These are phyloP conservation scores for Dioctria rufipes DNA, from an alignment of 2,888 invertebrate species.

Conservation along the genomic window DNA sequence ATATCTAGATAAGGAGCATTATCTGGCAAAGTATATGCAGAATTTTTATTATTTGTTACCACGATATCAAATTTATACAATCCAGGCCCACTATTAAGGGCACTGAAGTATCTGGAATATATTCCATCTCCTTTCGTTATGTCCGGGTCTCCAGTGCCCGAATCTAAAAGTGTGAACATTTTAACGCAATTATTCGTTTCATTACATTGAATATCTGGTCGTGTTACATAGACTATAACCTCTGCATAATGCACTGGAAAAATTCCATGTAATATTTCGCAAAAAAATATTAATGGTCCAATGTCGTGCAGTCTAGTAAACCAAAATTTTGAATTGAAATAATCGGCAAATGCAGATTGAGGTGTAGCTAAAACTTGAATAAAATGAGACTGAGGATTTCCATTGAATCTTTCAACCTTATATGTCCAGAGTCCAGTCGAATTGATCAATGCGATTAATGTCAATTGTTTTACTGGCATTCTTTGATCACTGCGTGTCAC, in stretches of 20 bases:
- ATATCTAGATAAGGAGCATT: conserved; percentile 56
- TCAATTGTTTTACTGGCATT: conserved; percentile 73
- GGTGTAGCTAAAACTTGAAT: conserved; percentile 76
- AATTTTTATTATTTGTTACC: conserved; percentile 74
- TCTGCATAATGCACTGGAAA: conserved; percentile 75
- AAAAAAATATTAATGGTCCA: conserved; percentile 72
- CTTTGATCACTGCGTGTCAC: conserved; percentile 72
- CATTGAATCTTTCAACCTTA: conserved; percentile 74
- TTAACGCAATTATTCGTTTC: conserved; percentile 64
- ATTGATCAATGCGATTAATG: conserved; percentile 72
- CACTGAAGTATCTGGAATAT: conserved; percentile 76
- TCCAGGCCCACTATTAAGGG: conserved; percentile 70
- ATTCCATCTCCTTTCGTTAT: conserved; percentile 77
- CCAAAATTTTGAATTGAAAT: conserved; percentile 73
- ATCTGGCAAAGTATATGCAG: conserved; percentile 67
- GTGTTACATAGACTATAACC: conserved; percentile 73
- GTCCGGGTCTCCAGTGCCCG: conserved; percentile 78
- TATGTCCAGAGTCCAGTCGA: conserved; percentile 77
- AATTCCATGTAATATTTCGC: conserved; percentile 74
- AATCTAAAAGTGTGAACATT: conserved; percentile 74
- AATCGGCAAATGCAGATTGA: conserved; percentile 62
- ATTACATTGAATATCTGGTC: conserved; percentile 63
- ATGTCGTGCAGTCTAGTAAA: conserved; percentile 67
- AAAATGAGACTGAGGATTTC: conserved; percentile 76
- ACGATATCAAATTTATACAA: conserved; percentile 73